Conservation (phyloP, 2,888 invertebrate species). For the Drosophila kuntzei region DNA sequence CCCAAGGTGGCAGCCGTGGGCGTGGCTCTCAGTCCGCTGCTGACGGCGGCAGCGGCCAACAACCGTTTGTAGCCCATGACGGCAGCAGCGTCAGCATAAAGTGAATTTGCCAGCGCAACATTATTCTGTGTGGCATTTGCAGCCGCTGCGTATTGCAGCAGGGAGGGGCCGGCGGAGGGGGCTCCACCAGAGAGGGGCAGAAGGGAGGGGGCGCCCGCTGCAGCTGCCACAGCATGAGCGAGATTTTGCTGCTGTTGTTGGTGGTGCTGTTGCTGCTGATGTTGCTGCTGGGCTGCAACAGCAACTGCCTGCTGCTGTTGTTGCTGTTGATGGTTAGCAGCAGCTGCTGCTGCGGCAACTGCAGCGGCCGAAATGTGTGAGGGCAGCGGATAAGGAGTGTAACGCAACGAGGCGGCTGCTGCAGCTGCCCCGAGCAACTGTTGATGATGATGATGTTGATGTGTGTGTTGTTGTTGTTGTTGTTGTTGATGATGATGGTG, state of each 20-base stretch:
- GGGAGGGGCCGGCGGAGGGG: slow-evolving; percentile 84
- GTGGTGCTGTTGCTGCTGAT: slow-evolving; percentile 78
- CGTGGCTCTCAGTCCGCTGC: slow-evolving; percentile 80
- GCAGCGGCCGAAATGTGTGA: slow-evolving; percentile 85
- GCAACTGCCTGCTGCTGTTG: slow-evolving; percentile 70
- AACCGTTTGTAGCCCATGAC: slow-evolving; percentile 85
- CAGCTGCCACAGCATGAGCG: slow-evolving; percentile 71
- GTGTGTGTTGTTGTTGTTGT: slow-evolving; percentile 68
- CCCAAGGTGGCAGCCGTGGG: slow-evolving; percentile 63
- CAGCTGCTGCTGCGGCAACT: slow-evolving; percentile 80
- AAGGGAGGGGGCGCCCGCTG: slow-evolving; percentile 67
- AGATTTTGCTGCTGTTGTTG: slow-evolving; percentile 80
- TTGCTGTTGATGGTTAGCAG: slow-evolving; percentile 86
- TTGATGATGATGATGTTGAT: slow-evolving; percentile 58
- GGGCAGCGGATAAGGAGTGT: slow-evolving; percentile 89
- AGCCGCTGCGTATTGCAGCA: slow-evolving; percentile 88
- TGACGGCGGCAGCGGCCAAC: slow-evolving; percentile 85
- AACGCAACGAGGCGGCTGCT: slow-evolving; percentile 83
- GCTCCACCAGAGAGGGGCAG: slow-evolving; percentile 63
- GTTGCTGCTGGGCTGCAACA: slow-evolving; percentile 79
- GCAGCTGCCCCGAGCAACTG: slow-evolving; percentile 61
- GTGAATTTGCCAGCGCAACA: slow-evolving; percentile 84
- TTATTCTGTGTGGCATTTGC: slow-evolving; percentile 86
- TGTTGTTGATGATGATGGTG: slow-evolving; percentile 66
- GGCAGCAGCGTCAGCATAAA: slow-evolving; percentile 86